Base-by-base conservation (phyloP, 2,113 vertebrate genomes). In the Phasianus colchicus region DNA sequence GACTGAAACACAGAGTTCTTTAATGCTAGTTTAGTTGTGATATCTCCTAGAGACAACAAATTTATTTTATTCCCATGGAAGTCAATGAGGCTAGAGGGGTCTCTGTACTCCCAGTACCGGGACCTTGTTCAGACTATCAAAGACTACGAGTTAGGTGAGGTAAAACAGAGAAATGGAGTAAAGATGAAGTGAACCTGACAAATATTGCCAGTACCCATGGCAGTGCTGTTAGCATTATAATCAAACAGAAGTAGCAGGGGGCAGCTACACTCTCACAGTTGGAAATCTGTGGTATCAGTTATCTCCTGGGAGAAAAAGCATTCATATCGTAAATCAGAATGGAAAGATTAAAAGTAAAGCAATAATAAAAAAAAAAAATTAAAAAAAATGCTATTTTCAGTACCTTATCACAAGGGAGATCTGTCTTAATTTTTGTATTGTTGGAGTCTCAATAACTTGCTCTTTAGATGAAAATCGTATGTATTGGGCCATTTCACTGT, bases 261-360 rank as follows among this genome's bases (percentile, higher is more conserved):
- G 4, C 10, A 57, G 30, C 54, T 55, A 48, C 3, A 22, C 7
- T 69, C 58, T 58, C 48, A 45, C 36, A 63, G n/a, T 0, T 76
- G 54, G 84, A 94, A 79, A 76, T 63, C 36, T 58, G 34, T 70
- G 27, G 10, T 45, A 45, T 48, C 63, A 61, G 20, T 2, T 73
- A 38, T 54, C 30, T 76, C 80, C 77, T 65, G 74, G 57, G 77
- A 86, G 36, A 86, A 10, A 89, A 43, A 82, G 43, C 11, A 72
- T 48, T 10, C 0, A 0, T 36, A 76, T 57, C 24, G n/a, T 88
- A 54, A 78, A 63, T 52, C 19, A 77, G 27, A 13, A 72, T 48
- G 18, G 27, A 78, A 84, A 90, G 77, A 89, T 61, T 86, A 84
- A 57, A 92, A 78, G 47, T 50, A 75, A 88, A 92, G 65, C n/a